phyloP scores from a whole-genome alignment of 2,797 vertebrate species.

The Petrocephalus schoutedeni region DNA sequence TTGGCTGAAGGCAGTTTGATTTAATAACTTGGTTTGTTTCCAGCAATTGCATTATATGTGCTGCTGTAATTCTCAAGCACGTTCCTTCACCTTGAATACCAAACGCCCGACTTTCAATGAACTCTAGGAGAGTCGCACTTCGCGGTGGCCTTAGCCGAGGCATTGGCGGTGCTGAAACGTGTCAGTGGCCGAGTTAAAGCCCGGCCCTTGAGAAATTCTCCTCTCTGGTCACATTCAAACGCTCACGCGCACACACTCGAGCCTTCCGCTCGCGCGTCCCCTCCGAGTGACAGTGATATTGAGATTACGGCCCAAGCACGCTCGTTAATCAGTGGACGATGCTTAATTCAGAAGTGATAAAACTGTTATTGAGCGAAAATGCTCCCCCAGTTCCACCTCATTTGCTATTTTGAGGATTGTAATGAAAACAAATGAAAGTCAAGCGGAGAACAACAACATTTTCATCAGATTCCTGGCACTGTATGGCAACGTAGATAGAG shows the following conservation, averaged over 20 bases:
- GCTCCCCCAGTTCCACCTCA: neutral
- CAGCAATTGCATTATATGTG: slow-evolving; percentile 23
- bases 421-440: slow-evolving; percentile 15
- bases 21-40: slow-evolving; percentile 26
- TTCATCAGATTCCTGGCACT: neutral
- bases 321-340: slow-evolving; percentile 12
- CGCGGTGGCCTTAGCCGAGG: neutral
- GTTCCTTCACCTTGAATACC: slow-evolving; percentile 16
- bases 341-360: slow-evolving; percentile 19
- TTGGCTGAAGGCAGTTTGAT: slow-evolving; percentile 19
- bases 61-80: slow-evolving; percentile 7
- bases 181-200: neutral
- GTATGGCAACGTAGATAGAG: neutral
- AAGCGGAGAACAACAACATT: slow-evolving; percentile 11
- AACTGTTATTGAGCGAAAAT: slow-evolving; percentile 15
- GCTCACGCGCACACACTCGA: neutral
- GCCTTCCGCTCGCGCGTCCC: neutral
- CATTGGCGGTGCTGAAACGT: neutral
- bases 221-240: neutral
- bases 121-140: slow-evolving; percentile 3
- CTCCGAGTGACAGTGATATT: neutral
- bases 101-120: slow-evolving; percentile 16
- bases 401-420: slow-evolving; percentile 9
- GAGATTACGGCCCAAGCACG: neutral
- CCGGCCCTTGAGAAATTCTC: neutral